Base-by-base conservation (phyloP, 2,888 invertebrate genomes). In the Unio delphinus region DNA sequence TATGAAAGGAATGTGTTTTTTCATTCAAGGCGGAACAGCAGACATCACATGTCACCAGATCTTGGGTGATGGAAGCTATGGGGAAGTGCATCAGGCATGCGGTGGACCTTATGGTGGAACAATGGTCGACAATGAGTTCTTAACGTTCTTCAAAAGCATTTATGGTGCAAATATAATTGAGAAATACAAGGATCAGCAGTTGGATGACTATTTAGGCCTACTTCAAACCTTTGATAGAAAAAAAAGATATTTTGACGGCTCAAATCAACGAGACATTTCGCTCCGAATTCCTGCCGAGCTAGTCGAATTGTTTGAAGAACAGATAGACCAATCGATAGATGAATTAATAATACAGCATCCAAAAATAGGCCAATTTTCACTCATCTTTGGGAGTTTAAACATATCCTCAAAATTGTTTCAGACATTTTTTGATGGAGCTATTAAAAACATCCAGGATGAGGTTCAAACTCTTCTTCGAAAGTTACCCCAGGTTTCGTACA, bases 51-150 rank as follows among this genome's bases (percentile, higher is more conserved):
- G 26, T 8, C 28, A 28, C 7, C 17, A 61, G 61, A 34, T 61
- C 7, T 28, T 34, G n/a, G 20, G 17, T 28, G 26, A 26, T 8
- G 30, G 30, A 20, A 28, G 20, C 28, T 28, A 30, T 17, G 7
- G 26, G n/a, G 61, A 61, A 61, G 17, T 61, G 30, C 18, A 61
- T 20, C 26, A 5, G 11, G 61, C 61, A 7, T 61, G 28, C 30
- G 61, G 61, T 28, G 61, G 61, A 26, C 17, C 15, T 26, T 61
- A 61, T 28, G 61, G 61, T 30, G 61, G 61, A 26, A 61, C 26
- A 30, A 28, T 26, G 26, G 61, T 61, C 18, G 61, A 61, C 17
- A 28, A 2, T 61, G 61, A 61, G 30, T 61, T 28, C 28, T 20
- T 20, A 7, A 61, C 17, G 28, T 61, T 61, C 4, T 28, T 61